Base-by-base conservation (phyloP, 1,140 invertebrate species). In the Sycophaga agraensis region DNA sequence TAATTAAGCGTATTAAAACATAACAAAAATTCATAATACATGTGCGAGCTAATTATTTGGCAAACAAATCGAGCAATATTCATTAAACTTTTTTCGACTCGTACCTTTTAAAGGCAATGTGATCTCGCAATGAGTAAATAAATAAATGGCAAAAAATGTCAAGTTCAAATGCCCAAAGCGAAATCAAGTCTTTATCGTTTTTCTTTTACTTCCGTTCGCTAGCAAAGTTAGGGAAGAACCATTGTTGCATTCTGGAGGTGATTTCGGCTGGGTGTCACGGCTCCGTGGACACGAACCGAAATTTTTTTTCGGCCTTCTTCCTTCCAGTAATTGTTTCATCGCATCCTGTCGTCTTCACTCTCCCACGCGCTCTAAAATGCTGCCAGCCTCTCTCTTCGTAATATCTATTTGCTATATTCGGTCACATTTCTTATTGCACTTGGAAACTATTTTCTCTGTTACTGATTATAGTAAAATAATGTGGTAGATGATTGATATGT, bases 261-360 rank as follows among this genome's bases (percentile, higher is more conserved):
- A 74, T 75, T 75, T 74, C 64, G 63, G 66, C 68, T 50, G 43
- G 61, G 68, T 68, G 75, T 76, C 70, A 78, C 74, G 74, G 74
- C 48, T 68, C 64, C 69, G 69, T 73, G 72, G 67, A 65, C 68
- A 68, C 66, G 69, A n/a, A n/a, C 67, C 70, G 65, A 67, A 56
- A 64, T 70, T 70, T 73, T 72, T 68, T 68, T 73, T 69, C 67
- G 57, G 39, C 64, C 61, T 66, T 69, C 69, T 73, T 78, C 75
- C 74, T 72, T 67, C 58, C 69, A 57, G 65, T 72, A 71, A 78
- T 79, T 79, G 74, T 79, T 77, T 77, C 73, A 70, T 71, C 61
- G 75, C 73, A 78, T 79, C 76, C 76, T 79, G 75, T 66, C 71
- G 66, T 59, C 63, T 66, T 68, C 45, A 69, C 64, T 75, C 72